Conservation (phyloP, 2,797 vertebrate species). For the Somateria mollissima region DNA sequence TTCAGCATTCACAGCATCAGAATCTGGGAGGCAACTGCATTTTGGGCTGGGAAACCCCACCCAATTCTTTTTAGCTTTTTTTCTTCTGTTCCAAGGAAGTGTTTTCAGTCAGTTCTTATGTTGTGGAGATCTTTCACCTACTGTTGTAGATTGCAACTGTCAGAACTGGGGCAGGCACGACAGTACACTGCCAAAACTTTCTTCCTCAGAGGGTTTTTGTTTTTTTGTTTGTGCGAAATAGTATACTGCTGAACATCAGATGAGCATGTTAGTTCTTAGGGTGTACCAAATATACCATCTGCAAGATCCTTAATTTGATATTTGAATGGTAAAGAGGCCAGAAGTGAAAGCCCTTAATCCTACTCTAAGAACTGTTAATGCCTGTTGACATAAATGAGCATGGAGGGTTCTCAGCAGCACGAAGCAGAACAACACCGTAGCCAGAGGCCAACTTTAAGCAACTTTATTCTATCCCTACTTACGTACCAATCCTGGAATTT, state of each 20-base stretch:
- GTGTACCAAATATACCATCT: not conserved
- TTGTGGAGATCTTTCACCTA: not conserved
- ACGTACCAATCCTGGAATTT: not conserved
- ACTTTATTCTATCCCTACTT: not conserved
- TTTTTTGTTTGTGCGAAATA: no score
- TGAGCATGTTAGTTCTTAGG: not conserved
- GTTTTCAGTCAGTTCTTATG: not conserved
- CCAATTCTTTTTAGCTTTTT: not conserved
- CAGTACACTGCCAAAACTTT: not conserved
- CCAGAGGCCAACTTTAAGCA: not conserved
- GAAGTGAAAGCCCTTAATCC: conserved; percentile 1
- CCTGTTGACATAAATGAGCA: not conserved
- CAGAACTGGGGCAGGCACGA: not conserved
- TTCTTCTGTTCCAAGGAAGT: not conserved
- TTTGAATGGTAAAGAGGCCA: not conserved
- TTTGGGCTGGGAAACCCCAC: not conserved
- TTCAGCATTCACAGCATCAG: not conserved
- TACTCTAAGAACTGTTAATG: not conserved
- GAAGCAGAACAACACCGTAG: not conserved
- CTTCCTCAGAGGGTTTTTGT: not conserved
- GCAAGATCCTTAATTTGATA: not conserved
- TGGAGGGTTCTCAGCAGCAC: not conserved
- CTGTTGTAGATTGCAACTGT: not conserved
- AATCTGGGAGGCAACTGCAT: not conserved
- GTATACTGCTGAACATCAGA: not conserved